Evolutionary conservation across 2,797 vertebrate species (phyloP), one percentile per base, ranked within the genome.

Genomic region (Pyrocephalus nanus): DNA sequence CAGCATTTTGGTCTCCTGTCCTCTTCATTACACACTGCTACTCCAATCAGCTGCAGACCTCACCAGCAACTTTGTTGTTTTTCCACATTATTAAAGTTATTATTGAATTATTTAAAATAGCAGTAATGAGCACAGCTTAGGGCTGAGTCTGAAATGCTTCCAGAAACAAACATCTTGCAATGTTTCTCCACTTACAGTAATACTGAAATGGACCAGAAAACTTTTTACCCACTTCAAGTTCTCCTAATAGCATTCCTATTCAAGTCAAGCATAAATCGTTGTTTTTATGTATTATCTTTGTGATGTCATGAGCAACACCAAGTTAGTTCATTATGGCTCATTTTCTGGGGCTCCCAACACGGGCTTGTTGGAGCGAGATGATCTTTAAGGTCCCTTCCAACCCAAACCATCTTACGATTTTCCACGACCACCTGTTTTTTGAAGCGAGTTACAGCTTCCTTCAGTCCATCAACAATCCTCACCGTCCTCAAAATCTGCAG

Each of bases 381-480:
- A 43, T 15, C 40, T 45, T 65, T 45, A 45, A 65, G 15, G 62
- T 45, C 32, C 23, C 64, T 26, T 45, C 23, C 32, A 34, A n/a
- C 8, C 32, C 32, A 65, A 65, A 47, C 23, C 43, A n/a, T 65
- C 45, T 23, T n/a, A 27, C 26, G 43, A 66, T 66, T 66, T 66
- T 34, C 32, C 32, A 25, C 7, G 12, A 0, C 27, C 8, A 23
- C 40, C 25, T 26, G 14, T 15, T 42, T 55, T 51, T 0, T 34
- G 47, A 53, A 43, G 29, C 0, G 1, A 74, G 32, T 36, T 27
- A n/a, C 26, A 45, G 19, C 43, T 76, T 64, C 51, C 72, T n/a
- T 29, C 58, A 21, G 27, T 8, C 45, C n/a, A 9, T 4, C 11
- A 30, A n/a, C 32, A 43, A 29, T 16, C 48, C n/a, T 40, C 48